Evolutionary conservation across 2,113 vertebrate genomes (phyloP).

Genomic region (Mohoua ochrocephala): DNA sequence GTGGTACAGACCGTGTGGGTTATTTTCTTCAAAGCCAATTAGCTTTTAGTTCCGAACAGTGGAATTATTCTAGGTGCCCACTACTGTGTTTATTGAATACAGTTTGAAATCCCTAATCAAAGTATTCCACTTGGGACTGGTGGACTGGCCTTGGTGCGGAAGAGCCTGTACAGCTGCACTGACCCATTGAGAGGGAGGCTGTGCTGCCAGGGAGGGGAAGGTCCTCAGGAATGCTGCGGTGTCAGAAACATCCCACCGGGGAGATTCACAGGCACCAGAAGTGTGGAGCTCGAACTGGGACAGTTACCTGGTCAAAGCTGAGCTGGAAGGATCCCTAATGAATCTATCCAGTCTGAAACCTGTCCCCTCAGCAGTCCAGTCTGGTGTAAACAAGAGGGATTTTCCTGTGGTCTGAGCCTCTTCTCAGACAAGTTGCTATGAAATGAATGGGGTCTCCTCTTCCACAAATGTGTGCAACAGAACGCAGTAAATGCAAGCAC

Average conservation of each 20-base stretch:
- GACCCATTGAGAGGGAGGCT: neutral
- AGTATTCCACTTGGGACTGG: neutral
- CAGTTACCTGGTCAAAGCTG: neutral
- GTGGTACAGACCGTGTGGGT: slow-evolving; percentile 23
- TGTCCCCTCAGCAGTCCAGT: neutral
- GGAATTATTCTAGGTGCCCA: neutral
- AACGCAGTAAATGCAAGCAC: neutral
- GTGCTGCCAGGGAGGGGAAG: neutral
- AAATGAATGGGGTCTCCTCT: fast-evolving
- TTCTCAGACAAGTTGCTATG: neutral
- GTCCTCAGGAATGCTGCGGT: neutral
- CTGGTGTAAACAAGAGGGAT: neutral
- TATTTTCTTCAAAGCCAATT: slow-evolving; percentile 58
- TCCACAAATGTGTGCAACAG: fast-evolving
- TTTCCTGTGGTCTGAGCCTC: neutral
- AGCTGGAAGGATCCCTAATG: neutral
- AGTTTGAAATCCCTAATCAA: neutral
- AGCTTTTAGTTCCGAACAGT: slow-evolving; percentile 15
- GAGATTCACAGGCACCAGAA: neutral
- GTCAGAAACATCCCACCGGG: neutral
- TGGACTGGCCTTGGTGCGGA: neutral
- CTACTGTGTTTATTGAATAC: neutral
- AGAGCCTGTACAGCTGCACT: neutral
- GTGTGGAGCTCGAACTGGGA: fast-evolving
- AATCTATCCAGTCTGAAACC: neutral